A percentile compares a stretch with the other conserved stretches of the same genome.
Evolutionary conservation across 2,888 invertebrate genomes (phyloP).

Genomic region (Chalcis sispes): DNA sequence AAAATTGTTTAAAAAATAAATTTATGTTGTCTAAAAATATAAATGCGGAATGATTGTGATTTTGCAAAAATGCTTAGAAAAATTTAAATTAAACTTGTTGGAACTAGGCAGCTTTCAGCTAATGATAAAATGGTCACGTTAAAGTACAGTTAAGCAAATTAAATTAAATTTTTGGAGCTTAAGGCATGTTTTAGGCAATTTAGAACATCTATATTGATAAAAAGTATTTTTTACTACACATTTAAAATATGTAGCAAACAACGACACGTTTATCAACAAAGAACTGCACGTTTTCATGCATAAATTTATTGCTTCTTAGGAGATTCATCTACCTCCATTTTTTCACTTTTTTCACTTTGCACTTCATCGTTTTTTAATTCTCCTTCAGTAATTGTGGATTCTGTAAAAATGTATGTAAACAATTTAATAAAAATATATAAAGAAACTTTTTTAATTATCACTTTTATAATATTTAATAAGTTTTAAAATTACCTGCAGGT

Average conservation of each 20-base stretch:
- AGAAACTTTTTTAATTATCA: constrained; percentile 4
- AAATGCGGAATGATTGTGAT: constrained; percentile 34
- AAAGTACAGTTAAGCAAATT: constrained; percentile 6
- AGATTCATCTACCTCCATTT: constrained; percentile 67
- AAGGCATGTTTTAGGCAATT: constrained; percentile 18
- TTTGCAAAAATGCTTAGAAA: neutral
- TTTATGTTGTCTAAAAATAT: constrained; percentile 9
- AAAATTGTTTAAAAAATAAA: no score
- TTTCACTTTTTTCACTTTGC: constrained; percentile 59
- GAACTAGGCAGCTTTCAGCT: constrained; percentile 17
- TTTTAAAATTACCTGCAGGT: constrained; percentile 25
- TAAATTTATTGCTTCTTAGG: constrained; percentile 54
- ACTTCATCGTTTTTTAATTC: constrained; percentile 32
- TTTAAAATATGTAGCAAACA: constrained; percentile 28
- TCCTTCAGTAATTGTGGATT: constrained; percentile 15
- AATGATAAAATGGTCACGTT: constrained; percentile 25
- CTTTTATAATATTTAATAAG: neutral
- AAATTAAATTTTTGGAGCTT: constrained; percentile 14
- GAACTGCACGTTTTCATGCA: constrained; percentile 47
- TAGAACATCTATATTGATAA: constrained; percentile 10
- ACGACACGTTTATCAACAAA: neutral
- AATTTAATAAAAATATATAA: neutral
- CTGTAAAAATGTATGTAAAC: no score
- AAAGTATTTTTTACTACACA: constrained; percentile 26
- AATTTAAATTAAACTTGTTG: neutral